Base-by-base conservation (phyloP, 1,140 invertebrate genomes). In the Atta colombica region DNA sequence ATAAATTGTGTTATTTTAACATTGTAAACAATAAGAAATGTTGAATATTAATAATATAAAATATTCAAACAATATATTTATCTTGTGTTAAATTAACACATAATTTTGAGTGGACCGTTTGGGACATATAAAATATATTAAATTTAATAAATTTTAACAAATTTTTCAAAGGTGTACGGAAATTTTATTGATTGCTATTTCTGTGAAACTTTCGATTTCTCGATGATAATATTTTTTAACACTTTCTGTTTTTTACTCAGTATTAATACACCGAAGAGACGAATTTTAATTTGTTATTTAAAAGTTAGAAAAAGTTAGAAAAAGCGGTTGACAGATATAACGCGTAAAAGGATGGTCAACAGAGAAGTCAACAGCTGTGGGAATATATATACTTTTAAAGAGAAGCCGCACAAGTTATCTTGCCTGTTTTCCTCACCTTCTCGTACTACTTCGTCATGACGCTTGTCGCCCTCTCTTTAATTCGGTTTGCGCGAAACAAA, bases 401-500 rank as follows among this genome's bases (percentile, higher is more conserved):
- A 69, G 77, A 71, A 81, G 21, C 77, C 77, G 63, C 77, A 51
- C 49, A 55, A 81, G 66, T 81, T 81, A 71, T 25, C 61, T 49
- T 55, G 31, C 35, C 71, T 12, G 35, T 39, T 51, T 51, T 51
- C 60, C 16, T 65, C 82, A 49, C 65, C 61, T 45, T 45, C 39
- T 49, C 35, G 21, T 49, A 14, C 72, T 49, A 14, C 72, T 63
- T 63, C 53, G 45, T n/a, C 61, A 45, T 35, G 49, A 75, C n/a
- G 60, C 49, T 66, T 75, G 58, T 75, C 68, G 69, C 58, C 12
- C 58, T 72, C 58, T 61, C 28, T 66, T 28, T 68, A 68, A 86
- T 88, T 60, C 58, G 71, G 66, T 92, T 90, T 87, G 60, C 81
- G 39, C 75, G 87, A 89, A 88, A 91, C 92, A 89, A 93, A 92